Evolutionary conservation across 2,113 vertebrate species (phyloP).

Genomic region (Rhea pennata): DNA sequence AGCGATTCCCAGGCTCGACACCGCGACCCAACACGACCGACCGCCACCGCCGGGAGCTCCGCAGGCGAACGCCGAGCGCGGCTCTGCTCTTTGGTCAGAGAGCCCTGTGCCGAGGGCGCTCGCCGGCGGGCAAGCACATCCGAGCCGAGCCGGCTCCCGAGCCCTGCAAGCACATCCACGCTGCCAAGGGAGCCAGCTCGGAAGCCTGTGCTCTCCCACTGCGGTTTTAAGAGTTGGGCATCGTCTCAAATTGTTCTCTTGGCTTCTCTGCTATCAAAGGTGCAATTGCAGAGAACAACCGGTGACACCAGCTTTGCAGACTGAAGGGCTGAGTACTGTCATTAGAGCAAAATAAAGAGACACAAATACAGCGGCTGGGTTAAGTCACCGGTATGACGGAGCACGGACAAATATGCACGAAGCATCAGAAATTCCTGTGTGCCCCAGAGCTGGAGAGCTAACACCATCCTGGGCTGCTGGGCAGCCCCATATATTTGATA

Average conservation of each 20-base stretch:
- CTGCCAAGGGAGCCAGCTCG: background rate
- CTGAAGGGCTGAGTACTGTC: no score
- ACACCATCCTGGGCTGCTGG: background rate
- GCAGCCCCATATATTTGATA: background rate
- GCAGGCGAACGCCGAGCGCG: background rate
- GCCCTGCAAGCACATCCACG: background rate
- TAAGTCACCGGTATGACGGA: background rate
- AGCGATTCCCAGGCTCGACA: background rate
- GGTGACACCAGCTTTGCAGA: background rate
- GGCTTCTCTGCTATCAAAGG: no score
- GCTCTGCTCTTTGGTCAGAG: no score
- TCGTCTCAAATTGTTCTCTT: no score
- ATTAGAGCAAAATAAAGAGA: background rate
- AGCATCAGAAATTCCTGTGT: background rate
- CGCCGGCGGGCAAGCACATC: accelerated
- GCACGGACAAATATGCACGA: background rate
- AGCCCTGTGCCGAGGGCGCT: background rate
- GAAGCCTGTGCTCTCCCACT: background rate
- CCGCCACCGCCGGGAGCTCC: background rate
- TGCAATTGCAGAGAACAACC: background rate
- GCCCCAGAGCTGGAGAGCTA: background rate
- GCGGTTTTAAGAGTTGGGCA: background rate
- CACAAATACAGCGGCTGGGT: background rate
- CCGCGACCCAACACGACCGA: background rate
- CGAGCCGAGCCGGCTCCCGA: accelerated